Evolutionary conservation across 2,797 vertebrate genomes (phyloP), one percentile per base, ranked within the genome.

Genomic region (Orientallactaga sibirica): DNA sequence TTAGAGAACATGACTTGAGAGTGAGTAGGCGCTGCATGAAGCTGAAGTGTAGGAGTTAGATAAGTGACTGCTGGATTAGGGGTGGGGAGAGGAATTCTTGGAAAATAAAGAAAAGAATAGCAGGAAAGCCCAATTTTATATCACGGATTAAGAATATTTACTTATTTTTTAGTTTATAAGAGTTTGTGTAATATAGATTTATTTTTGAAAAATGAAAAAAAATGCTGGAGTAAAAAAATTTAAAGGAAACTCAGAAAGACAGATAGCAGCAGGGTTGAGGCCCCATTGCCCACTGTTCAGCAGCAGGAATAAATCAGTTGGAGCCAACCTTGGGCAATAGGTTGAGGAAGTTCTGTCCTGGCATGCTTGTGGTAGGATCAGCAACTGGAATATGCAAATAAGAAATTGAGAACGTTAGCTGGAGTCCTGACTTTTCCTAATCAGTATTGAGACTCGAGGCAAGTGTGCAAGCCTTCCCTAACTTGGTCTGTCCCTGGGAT

Each of bases 101-200:
- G 43, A 12, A 16, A 5, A 78, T 8, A 20, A 68, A 41, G 25
- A 87, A 80, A 82, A 76, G 43, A 25, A 80, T 22, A 80, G 24
- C 22, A 80, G 19, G 2, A 48, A 77, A 88, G 22, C 3, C 19
- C 22, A 58, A 4, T 67, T 33, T 91, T 68, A 12, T 62, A 14
- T 78, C 89, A 80, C 29, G n/a, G 96, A 86, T 66, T 68, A 27
- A 58, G 55, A 90, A 48, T 29, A 52, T 48, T 76, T 74, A 66
- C 5, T 4, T 64, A 43, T 24, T 81, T 70, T 86, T 24, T 58
- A 25, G 76, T 78, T n/a, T 73, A 75, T 1, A 77, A 22, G 48
- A 61, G 4, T 14, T 76, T 75, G 66, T 41, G 67, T 3, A 70
- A 15, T 9, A 62, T 0, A 3, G 77, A 61, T 71, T 67, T 91